Conservation (phyloP, 1,140 invertebrate species). For the Yoshiicerus persimilis region DNA sequence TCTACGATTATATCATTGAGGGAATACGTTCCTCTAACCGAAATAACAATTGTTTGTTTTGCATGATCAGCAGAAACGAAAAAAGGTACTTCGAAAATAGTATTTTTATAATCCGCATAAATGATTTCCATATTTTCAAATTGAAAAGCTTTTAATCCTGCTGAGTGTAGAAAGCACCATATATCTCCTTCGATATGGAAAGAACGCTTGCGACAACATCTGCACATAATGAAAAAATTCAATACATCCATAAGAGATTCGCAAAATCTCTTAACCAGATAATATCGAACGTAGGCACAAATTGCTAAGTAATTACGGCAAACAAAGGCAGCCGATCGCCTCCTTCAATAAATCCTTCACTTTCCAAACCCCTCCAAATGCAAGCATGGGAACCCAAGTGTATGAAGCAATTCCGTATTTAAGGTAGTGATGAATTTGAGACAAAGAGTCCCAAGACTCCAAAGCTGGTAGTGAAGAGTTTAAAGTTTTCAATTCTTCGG, state of each 20-base stretch:
- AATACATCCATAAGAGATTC: too few relatives aligned
- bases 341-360: slow-evolving; percentile 69
- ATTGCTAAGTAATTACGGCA: slow-evolving; percentile 62
- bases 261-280: background rate
- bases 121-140: slow-evolving; percentile 13
- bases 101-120: slow-evolving; percentile 27
- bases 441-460: slow-evolving; percentile 72
- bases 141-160: slow-evolving; percentile 70
- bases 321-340: slow-evolving; percentile 72
- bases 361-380: slow-evolving; percentile 67
- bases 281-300: background rate
- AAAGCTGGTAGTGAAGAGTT: background rate
- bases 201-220: slow-evolving; percentile 57
- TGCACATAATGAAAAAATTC: slow-evolving; percentile 27
- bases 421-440: slow-evolving; percentile 72
- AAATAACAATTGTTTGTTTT: slow-evolving; percentile 75
- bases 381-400: slow-evolving; percentile 84
- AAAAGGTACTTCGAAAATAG: slow-evolving; percentile 64
- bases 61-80: slow-evolving; percentile 82
- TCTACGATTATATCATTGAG: slow-evolving; percentile 83
- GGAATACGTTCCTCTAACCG: slow-evolving; percentile 82
- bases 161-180: slow-evolving; percentile 86
- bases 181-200: slow-evolving; percentile 71
- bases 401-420: slow-evolving; percentile 78
- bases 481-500: too few relatives aligned